Evolutionary conservation across 92 coral and sea anemone species (phyloP).

Genomic region (Paramuricea clavata): DNA sequence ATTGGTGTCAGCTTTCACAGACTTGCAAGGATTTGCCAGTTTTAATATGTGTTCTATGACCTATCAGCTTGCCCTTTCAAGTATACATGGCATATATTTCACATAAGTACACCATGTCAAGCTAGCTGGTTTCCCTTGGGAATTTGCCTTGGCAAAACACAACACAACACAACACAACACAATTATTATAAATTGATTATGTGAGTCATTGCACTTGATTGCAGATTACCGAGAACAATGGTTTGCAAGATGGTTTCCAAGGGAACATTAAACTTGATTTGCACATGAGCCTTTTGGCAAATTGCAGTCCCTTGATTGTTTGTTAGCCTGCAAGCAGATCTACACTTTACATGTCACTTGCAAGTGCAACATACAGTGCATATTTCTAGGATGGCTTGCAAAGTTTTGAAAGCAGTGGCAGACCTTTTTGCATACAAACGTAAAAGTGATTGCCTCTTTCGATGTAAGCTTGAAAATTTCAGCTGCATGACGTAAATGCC

Average conservation of each 20-base stretch:
- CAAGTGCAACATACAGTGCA: not conserved
- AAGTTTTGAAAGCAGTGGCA: no score
- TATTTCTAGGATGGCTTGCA: no score
- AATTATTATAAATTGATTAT: not conserved
- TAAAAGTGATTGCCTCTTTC: no score
- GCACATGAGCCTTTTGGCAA: not conserved
- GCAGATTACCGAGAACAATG: not conserved
- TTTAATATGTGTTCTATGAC: not conserved
- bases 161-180: not conserved
- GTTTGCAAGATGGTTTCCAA: not conserved
- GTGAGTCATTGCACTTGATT: not conserved
- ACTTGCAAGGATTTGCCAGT: constrained; percentile 1
- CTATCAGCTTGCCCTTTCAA: not conserved
- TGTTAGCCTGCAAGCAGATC: not conserved
- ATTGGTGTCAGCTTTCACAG: constrained; percentile 17
- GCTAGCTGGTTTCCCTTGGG: not conserved
- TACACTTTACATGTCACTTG: not conserved
- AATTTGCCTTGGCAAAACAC: not conserved
- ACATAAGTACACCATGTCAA: no score
- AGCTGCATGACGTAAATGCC: no score
- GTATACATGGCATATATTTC: not conserved
- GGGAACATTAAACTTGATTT: not conserved
- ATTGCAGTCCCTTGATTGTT: not conserved
- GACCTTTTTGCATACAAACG: no score
- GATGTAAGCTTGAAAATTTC: no score